phyloP scores from a whole-genome alignment of 1,140 invertebrate genomes.

The Teleogryllus occipitalis region DNA sequence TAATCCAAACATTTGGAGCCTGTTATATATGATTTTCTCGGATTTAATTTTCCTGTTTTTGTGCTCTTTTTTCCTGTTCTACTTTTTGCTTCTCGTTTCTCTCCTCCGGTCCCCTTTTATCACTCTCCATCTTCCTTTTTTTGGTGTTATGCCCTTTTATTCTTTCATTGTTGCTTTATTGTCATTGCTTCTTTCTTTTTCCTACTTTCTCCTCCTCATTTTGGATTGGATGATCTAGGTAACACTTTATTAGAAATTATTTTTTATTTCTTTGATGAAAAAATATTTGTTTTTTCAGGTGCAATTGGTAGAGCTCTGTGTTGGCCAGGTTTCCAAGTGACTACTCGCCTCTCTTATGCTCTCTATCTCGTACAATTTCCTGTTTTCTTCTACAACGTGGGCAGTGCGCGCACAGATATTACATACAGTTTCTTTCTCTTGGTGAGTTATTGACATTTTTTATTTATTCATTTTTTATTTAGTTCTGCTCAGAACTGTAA shows the following conservation, averaged over 20 bases:
- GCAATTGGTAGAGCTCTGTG: conserved; percentile 42
- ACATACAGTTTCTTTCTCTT: conserved; percentile 35
- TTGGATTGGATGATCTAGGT: neutral
- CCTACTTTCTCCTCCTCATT: neutral
- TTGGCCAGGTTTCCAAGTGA: conserved; percentile 52
- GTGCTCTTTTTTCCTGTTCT: neutral
- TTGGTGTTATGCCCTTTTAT: neutral
- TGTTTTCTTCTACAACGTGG: conserved; percentile 57
- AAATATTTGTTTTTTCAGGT: conserved; percentile 32
- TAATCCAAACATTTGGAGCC: too few species aligned
- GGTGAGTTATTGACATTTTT: conserved; percentile 24
- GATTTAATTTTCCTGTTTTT: neutral
- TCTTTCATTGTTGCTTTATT: neutral
- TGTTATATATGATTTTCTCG: neutral
- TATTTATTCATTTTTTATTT: neutral
- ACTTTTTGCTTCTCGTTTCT: neutral
- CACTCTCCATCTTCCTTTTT: neutral
- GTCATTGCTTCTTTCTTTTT: neutral
- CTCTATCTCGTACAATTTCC: conserved; percentile 60
- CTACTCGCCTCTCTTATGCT: conserved; percentile 54
- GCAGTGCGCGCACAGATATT: conserved; percentile 43
- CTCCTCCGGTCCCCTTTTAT: neutral
- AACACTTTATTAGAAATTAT: neutral
- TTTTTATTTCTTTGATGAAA: neutral
- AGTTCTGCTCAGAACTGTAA: neutral